These are phyloP conservation scores for Cantharis nigra DNA, from an alignment of 2,888 invertebrate genomes.

Conservation along the genomic window DNA sequence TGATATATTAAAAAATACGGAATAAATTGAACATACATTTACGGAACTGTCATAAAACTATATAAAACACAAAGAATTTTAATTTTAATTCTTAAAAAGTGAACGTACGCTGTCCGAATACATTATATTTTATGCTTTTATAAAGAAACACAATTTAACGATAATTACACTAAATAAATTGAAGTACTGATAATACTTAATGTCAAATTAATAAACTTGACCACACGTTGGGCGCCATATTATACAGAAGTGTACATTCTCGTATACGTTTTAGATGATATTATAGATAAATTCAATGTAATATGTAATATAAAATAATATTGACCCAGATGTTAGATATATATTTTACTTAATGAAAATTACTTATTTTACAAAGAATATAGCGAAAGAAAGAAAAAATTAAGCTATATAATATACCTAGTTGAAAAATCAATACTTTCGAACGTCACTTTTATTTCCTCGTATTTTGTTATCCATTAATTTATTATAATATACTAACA, in stretches of 20 bases:
- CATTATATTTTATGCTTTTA: not conserved
- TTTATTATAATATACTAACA: not conserved
- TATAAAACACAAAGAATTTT: not conserved
- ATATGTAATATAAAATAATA: not conserved
- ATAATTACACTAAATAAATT: not conserved
- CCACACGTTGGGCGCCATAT: not conserved
- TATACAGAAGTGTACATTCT: not conserved
- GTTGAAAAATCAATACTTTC: no score
- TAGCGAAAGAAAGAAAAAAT: no score
- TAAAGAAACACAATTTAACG: not conserved
- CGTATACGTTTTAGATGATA: not conserved
- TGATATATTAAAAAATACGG: not conserved
- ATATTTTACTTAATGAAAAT: not conserved
- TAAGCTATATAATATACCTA: no score
- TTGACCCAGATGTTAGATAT: not conserved
- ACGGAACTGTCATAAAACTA: not conserved
- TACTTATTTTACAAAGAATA: not conserved
- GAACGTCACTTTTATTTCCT: no score
- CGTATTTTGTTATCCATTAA: not conserved
- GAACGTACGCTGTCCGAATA: not conserved
- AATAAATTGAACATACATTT: not conserved
- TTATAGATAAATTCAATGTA: not conserved
- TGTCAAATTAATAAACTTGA: not conserved
- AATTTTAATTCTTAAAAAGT: not conserved
- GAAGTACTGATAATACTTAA: not conserved